Evolutionary conservation across 2,113 vertebrate genomes (phyloP).

Genomic region (Plectropomus leopardus): DNA sequence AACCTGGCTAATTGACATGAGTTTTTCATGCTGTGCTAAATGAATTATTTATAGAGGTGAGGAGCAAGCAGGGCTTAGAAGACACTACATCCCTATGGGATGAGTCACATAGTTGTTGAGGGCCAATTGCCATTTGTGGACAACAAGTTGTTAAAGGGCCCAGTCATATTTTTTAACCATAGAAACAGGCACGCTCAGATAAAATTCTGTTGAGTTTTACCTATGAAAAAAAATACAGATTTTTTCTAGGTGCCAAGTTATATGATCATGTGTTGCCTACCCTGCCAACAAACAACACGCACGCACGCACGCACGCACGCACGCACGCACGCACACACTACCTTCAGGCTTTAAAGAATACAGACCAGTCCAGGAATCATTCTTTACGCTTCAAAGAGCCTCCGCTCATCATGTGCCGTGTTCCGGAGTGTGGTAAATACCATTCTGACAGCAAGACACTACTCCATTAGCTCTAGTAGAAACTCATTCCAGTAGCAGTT

Average conservation of each 20-base stretch:
- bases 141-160: slow-evolving; percentile 21
- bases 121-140: slow-evolving; percentile 1
- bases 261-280: background rate
- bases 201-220: background rate
- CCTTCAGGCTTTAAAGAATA: background rate
- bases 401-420: background rate
- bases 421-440: slow-evolving; percentile 80
- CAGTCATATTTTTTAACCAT: slow-evolving; percentile 3
- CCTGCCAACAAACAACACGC: background rate
- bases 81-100: slow-evolving; percentile 43
- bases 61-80: slow-evolving; percentile 50
- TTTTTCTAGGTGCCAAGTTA: background rate
- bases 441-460: slow-evolving; percentile 85
- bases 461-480: slow-evolving; percentile 87
- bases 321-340: background rate
- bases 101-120: slow-evolving; percentile 53
- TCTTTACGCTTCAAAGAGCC: slow-evolving; percentile 16
- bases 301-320: background rate
- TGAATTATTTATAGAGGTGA: slow-evolving; percentile 79
- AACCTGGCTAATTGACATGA: slow-evolving; percentile 80
- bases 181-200: background rate
- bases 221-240: background rate
- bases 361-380: background rate
- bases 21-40: slow-evolving; percentile 79
- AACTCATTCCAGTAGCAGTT: slow-evolving; percentile 86